These are phyloP conservation scores for Gymnothorax reevesii DNA, from an alignment of 2,797 vertebrate genomes.

Conservation along the genomic window DNA sequence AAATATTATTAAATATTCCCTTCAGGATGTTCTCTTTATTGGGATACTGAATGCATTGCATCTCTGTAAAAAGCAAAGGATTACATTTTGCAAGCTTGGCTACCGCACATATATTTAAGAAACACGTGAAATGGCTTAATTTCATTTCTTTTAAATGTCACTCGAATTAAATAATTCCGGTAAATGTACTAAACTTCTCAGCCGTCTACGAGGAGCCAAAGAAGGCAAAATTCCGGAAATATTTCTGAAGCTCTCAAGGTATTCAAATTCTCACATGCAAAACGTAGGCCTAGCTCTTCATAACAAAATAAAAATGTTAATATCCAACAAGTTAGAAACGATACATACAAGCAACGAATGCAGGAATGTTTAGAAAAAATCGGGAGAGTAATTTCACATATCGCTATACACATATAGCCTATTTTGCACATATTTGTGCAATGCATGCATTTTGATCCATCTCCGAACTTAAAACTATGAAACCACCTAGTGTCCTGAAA, in stretches of 20 bases:
- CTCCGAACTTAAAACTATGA: slow-evolving; percentile 99
- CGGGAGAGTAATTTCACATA: slow-evolving; percentile 77
- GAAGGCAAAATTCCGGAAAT: slow-evolving; percentile 89
- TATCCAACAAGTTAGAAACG: slow-evolving; percentile 99
- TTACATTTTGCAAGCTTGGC: slow-evolving; percentile 42
- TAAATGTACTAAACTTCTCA: slow-evolving; percentile 71
- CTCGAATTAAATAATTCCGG: slow-evolving; percentile 75
- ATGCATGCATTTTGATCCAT: slow-evolving; percentile 93
- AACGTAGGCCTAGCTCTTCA: slow-evolving; percentile 77
- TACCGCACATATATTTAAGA: slow-evolving; percentile 71
- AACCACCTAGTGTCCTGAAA: slow-evolving; percentile 99
- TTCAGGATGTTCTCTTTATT: slow-evolving; percentile 84
- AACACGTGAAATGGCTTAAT: slow-evolving; percentile 76
- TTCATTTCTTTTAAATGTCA: slow-evolving; percentile 72
- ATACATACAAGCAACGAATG: slow-evolving; percentile 99
- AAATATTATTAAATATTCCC: slow-evolving; percentile 84
- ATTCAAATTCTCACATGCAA: slow-evolving; percentile 95
- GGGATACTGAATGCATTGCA: slow-evolving; percentile 78
- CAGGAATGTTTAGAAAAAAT: slow-evolving; percentile 97
- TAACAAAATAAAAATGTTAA: slow-evolving; percentile 87
- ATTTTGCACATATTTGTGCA: slow-evolving; percentile 77
- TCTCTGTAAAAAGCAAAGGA: slow-evolving; percentile 81
- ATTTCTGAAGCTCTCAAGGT: slow-evolving; percentile 85
- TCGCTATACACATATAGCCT: slow-evolving; percentile 75
- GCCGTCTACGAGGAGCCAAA: slow-evolving; percentile 75